Evolutionary conservation across 2,113 vertebrate genomes (phyloP).

Genomic region (Hemiscyllium ocellatum): DNA sequence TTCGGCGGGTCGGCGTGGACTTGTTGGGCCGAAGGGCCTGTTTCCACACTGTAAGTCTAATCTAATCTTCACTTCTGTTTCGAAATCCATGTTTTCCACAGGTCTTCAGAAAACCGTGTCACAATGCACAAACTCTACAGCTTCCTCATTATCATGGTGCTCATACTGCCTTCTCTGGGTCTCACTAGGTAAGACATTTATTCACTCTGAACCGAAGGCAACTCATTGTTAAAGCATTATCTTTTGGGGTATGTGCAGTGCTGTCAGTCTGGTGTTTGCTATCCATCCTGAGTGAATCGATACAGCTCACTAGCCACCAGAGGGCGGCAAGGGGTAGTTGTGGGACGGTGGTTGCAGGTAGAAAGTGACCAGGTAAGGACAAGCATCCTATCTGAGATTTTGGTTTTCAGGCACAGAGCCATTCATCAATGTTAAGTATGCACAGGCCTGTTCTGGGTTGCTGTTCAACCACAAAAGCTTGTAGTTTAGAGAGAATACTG

Average conservation of each 20-base stretch:
- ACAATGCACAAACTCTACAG: conserved; percentile 93
- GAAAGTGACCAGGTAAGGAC: neutral
- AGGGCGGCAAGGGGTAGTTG: neutral
- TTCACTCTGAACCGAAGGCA: neutral
- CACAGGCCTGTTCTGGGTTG: neutral
- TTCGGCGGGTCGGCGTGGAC: no score
- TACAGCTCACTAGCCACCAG: neutral
- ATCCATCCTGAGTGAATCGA: neutral
- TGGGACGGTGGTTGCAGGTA: neutral
- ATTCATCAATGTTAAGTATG: neutral
- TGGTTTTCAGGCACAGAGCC: neutral
- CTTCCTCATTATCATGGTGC: conserved; percentile 93
- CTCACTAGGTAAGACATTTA: conserved; percentile 76
- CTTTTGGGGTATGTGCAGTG: neutral
- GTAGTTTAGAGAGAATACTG: neutral
- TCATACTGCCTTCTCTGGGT: conserved; percentile 89
- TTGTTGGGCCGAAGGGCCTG: no score
- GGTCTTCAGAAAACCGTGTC: conserved; percentile 81
- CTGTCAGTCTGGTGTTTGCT: neutral
- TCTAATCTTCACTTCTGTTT: neutral
- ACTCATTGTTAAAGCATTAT: neutral
- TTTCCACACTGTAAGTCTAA: no score
- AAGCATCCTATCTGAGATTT: neutral
- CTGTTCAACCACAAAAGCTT: neutral
- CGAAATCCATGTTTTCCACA: conserved; percentile 39